A percentile compares a stretch with the other conserved stretches of the same genome.
Conservation (phyloP, 2,797 vertebrate genomes). For the Glyptemys insculpta region DNA sequence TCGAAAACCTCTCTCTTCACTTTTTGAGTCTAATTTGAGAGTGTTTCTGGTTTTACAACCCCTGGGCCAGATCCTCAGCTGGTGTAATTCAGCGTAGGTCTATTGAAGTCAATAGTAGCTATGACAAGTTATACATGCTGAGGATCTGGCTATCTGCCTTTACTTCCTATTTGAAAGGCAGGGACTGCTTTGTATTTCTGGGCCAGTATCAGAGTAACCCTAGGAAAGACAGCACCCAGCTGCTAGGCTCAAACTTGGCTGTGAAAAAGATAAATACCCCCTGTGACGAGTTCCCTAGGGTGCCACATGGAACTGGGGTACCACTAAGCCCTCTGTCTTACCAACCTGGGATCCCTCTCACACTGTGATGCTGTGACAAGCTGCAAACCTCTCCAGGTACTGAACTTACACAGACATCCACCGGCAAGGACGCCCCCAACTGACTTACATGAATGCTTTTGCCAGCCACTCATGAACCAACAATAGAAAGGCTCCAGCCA, state of each 20-base stretch:
- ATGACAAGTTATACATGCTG: not conserved
- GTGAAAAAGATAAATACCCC: not conserved
- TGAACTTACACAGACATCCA: too few species aligned
- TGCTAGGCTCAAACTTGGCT: not conserved
- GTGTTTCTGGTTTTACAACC: not conserved
- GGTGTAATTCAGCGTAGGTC: not conserved
- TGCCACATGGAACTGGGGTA: too few species aligned
- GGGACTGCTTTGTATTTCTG: not conserved
- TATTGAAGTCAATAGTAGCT: not conserved
- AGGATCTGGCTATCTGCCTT: not conserved
- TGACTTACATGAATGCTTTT: too few species aligned
- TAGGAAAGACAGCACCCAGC: not conserved
- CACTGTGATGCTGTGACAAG: too few species aligned
- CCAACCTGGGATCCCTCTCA: too few species aligned
- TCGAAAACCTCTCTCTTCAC: not conserved
- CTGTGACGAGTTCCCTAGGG: too few species aligned
- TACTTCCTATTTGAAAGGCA: not conserved
- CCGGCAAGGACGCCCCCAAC: too few species aligned
- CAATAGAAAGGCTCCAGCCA: too few species aligned
- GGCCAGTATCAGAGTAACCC: rapidly evolving
- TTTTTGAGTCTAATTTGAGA: not conserved
- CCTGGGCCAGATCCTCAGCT: not conserved
- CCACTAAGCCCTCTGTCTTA: too few species aligned
- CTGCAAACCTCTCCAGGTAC: too few species aligned
- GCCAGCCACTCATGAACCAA: too few species aligned